Evolutionary conservation across 2,888 invertebrate species (phyloP), one percentile per base, ranked within the genome.

Genomic region (Synanthedon tipuliformis): DNA sequence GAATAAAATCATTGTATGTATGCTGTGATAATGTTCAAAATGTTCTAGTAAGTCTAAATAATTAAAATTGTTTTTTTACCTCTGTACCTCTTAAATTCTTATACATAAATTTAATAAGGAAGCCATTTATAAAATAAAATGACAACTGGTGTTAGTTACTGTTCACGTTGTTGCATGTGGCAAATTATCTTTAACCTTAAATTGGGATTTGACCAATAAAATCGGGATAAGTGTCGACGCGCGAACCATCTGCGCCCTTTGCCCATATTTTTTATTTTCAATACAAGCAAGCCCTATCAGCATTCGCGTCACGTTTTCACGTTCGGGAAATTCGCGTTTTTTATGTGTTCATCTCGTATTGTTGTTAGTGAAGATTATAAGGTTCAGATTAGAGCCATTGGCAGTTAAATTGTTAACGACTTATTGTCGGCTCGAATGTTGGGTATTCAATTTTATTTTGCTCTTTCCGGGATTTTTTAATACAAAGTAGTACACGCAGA

Each of bases 181-280:
- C 1, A 45, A 45, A 45, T 45, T 45, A 45, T 45, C 45, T n/a
- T 45, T 52, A 54, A 56, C 52, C 56, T 51, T 56, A 54, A 56
- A 54, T 53, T 55, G 54, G 55, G 68, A 68, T 64, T 63, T 65
- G 57, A 54, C 59, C 60, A 62, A 64, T 67, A 67, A 67, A 67
- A 64, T 63, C 62, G 61, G 63, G 65, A 63, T 65, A 62, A 61
- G 60, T 56, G 52, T 51, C 54, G 52, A 53, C 57, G 59, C 55
- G 53, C 55, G 62, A 56, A 57, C 63, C 69, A 64, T 67, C 66
- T 64, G 66, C 53, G 61, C 59, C 57, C 61, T 62, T 64, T 66
- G 51, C 52, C 12, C 18, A 51, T 56, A 54, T 62, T 64, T 66
- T 56, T 56, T 56, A 56, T 56, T 56, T 56, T 56, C 56, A 54